These are phyloP conservation scores for Ariolimax columbianus DNA, from an alignment of 2,888 invertebrate species.

Conservation along the genomic window DNA sequence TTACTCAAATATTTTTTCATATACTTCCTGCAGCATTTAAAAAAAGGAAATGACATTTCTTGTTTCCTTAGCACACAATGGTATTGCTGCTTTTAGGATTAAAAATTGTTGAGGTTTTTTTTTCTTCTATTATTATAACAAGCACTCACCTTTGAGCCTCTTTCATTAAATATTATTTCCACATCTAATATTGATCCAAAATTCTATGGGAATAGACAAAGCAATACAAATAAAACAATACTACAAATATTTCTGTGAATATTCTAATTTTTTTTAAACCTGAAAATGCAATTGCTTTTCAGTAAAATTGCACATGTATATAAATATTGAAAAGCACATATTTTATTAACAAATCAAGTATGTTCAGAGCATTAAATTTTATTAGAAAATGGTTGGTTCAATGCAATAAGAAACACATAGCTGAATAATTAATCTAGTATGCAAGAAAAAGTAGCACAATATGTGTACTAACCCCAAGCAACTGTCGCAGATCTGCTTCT, in stretches of 20 bases:
- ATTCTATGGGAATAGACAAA: constrained; percentile 84
- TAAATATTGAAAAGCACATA: too few species aligned
- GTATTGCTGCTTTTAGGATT: background rate
- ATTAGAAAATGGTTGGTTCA: too few species aligned
- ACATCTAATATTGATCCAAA: constrained; percentile 99
- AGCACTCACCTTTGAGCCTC: constrained; percentile 97
- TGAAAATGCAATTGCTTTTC: too few species aligned
- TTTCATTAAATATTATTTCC: constrained; percentile 99
- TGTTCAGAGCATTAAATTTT: too few species aligned
- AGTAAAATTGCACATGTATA: too few species aligned
- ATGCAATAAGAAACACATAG: too few species aligned
- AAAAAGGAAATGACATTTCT: background rate
- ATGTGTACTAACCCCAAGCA: constrained; percentile 92
- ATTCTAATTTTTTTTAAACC: background rate
- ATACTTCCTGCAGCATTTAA: constrained; percentile 15
- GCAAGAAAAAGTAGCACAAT: background rate
- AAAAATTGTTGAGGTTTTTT: too few species aligned
- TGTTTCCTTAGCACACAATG: background rate
- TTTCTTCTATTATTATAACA: background rate
- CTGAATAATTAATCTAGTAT: too few species aligned
- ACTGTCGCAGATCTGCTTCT: constrained; percentile 97
- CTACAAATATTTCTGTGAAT: background rate
- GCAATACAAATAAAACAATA: background rate
- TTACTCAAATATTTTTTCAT: background rate
- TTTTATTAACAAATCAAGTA: too few species aligned